Base-by-base conservation (phyloP, 2,113 vertebrate genomes). In the Lampris megalopsis region DNA sequence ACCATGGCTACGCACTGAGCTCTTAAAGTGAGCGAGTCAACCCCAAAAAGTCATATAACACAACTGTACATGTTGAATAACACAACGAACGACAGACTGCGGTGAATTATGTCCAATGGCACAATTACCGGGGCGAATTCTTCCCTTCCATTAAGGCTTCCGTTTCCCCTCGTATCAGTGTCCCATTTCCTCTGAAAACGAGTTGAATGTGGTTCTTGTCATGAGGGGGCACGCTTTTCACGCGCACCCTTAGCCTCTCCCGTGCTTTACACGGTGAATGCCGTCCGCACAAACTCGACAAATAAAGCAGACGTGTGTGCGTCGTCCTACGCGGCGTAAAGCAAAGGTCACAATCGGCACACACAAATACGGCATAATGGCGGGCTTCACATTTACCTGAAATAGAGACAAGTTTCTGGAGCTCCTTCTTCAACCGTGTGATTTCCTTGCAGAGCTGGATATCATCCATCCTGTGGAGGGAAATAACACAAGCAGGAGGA, bases 371-470 rank as follows among this genome's bases (percentile, higher is more conserved):
- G 24, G 24, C 24, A 36, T 38, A 37, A 6, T 1, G 50, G 5
- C 50, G 7, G 48, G n/a, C 57, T 61, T 63, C 71, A 48, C 4
- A 38, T 76, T 84, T 65, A 96, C 96, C 96, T 88, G 96, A 93
- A 73, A 95, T 68, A 1, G 91, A 91, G 1, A 96, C 91, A 11
- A 96, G 88, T 38, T 90, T 93, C 70, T 97, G 96, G 61, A 97
- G 94, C 75, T 97, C 95, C n/a, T 92, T 92, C 84, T 96, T 97
- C 83, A 97, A 93, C n/a, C 90, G 72, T 5, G 95, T 96, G 81
- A 97, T 97, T 77, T 97, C 96, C 79, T 94, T 93, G 64, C 96
- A 97, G 3, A 97, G 94, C 86, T 97, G 96, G 75, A 97, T 96
- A 86, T 97, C 96, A 8, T 97, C 96, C 95, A 97, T 97, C 96